Percentiles rank a stretch among this genome's conserved stretches.
Evolutionary conservation across 1,140 invertebrate genomes (phyloP).

Genomic region (Leptestheria dahalacensis): DNA sequence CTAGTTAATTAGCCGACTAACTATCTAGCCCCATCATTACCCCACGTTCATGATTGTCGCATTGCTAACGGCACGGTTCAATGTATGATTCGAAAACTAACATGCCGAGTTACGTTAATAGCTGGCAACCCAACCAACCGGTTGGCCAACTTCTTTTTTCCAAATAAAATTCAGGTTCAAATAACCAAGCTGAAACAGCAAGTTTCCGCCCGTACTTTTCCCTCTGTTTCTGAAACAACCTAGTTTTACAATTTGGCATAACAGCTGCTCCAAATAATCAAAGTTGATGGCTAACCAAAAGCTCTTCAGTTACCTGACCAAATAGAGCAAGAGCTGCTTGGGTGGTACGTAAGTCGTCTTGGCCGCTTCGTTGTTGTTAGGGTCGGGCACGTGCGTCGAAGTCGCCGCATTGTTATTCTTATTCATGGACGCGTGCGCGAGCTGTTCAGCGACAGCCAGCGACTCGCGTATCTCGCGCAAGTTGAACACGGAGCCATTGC

Average conservation of each 20-base stretch:
- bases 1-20: too few relatives aligned
- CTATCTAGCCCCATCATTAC: too few relatives aligned
- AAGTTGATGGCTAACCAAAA: background rate
- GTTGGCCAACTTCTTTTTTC: too few relatives aligned
- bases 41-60: too few relatives aligned
- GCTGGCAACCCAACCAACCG: too few relatives aligned
- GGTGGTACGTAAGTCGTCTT: conserved; percentile 37
- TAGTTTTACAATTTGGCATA: background rate
- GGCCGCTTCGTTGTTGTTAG: conserved; percentile 24
- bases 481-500: conserved; percentile 6
- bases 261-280: background rate
- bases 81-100: too few relatives aligned
- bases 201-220: too few relatives aligned
- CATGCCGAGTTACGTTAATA: too few relatives aligned
- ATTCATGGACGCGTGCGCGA: conserved; percentile 39
- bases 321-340: conserved; percentile 41
- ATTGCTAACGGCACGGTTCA: too few relatives aligned
- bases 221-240: background rate
- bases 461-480: conserved; percentile 27
- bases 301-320: conserved; percentile 43
- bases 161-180: too few relatives aligned
- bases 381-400: conserved; percentile 27
- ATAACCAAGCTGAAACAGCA: too few relatives aligned
- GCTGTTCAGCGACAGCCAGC: conserved; percentile 37
- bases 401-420: conserved; percentile 34